Base-by-base conservation (phyloP, 2,797 vertebrate species). In the Enteromius unitaeniatus region DNA sequence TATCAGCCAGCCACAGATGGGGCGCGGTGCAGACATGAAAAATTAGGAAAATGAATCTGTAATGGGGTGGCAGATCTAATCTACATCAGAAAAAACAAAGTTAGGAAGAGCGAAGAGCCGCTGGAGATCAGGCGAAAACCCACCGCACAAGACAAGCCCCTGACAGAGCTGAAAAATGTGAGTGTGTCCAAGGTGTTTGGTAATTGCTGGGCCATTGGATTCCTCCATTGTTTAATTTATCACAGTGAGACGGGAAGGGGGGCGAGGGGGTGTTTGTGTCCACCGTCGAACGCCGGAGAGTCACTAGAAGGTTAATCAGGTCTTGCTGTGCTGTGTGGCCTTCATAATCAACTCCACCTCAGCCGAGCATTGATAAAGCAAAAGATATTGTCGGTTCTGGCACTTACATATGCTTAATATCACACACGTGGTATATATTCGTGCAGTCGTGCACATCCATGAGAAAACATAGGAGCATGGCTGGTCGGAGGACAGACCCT, bases 21-120 rank as follows among this genome's bases (percentile, higher is more conserved):
- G 97, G 96, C 95, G 96, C 95, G 93, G 97, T 94, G 96, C 97
- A 97, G 98, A 99, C 98, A 99, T 99, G 97, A 99, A 99, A 99
- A 99, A 99, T 99, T 99, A 99, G 97, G 97, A 99, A 99, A 99
- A 99, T 99, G 97, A 99, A 99, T 99, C 97, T 96, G 98, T 99
- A 99, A 99, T 99, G 97, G 97, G 97, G 96, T 99, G 97, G 97
- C 97, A 98, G 98, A 99, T 99, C 97, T 99, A 99, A 99, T 99
- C 98, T 99, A 96, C 95, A 96, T 98, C 97, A 97, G 95, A 95
- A 97, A 97, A 99, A 99, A 99, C 97, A 99, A 99, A 99, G 97
- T 99, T 99, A 97, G 97, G 96, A 93, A 92, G 93, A 95, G 91
- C 95, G 94, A 95, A 96, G 96, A 97, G 96, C 91, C 94, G 94